phyloP scores from a whole-genome alignment of 1,140 invertebrate species.

The Eupristina koningsbergeri region DNA sequence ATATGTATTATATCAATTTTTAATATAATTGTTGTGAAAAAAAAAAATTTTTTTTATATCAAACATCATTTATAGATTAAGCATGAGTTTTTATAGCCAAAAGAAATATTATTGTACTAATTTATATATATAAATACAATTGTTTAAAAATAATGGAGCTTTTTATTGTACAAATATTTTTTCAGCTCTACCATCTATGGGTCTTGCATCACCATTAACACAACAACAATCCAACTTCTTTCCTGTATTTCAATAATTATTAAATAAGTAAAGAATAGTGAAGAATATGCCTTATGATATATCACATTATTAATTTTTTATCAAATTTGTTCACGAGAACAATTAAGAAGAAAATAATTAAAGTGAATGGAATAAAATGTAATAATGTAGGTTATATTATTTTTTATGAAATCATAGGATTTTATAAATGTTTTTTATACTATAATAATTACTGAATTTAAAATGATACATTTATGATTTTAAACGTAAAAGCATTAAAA shows the following conservation, averaged over 20 bases:
- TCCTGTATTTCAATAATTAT: constrained; percentile 72
- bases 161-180: background rate
- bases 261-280: constrained; percentile 14
- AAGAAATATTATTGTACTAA: no score
- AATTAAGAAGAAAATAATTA: constrained; percentile 14
- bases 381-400: background rate
- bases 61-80: no score
- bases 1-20: no score
- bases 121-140: no score
- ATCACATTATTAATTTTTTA: constrained; percentile 45
- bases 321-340: constrained; percentile 35
- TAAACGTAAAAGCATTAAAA: background rate
- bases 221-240: constrained; percentile 65
- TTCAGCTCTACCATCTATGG: constrained; percentile 57
- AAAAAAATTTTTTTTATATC: no score
- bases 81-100: no score
- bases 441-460: constrained; percentile 13
- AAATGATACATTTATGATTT: constrained; percentile 6
- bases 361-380: background rate
- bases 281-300: constrained; percentile 46
- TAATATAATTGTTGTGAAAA: no score
- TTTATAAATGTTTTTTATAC: background rate
- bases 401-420: background rate
- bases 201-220: constrained; percentile 58
- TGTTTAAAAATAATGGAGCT: no score